Percentiles rank a stretch among this genome's conserved stretches.
Conservation (phyloP, 2,888 invertebrate species). For the Zeuzera pyrina region DNA sequence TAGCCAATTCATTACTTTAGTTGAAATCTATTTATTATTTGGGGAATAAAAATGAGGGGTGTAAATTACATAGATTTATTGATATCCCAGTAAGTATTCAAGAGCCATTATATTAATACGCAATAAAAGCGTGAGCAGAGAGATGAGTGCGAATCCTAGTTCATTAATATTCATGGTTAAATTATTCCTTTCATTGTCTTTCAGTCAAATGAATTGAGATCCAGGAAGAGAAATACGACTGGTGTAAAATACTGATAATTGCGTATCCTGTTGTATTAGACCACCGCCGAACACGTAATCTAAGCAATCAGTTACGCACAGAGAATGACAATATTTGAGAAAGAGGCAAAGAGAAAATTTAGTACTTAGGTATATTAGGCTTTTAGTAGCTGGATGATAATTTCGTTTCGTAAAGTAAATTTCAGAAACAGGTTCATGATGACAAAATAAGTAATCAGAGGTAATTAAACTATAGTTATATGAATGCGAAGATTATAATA, state of each 20-base stretch:
- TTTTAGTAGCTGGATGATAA: too few species aligned
- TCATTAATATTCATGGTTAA: slow-evolving; percentile 64
- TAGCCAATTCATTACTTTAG: not conserved
- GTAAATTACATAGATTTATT: slow-evolving; percentile 35
- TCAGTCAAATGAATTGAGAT: slow-evolving; percentile 45
- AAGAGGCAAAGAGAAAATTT: too few species aligned
- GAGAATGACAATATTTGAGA: too few species aligned
- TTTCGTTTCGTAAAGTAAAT: not conserved
- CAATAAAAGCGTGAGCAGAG: slow-evolving; percentile 43
- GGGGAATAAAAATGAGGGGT: slow-evolving; percentile 13
- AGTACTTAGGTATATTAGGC: too few species aligned
- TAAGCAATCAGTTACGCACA: too few species aligned
- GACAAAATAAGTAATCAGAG: not conserved
- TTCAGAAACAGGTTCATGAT: not conserved
- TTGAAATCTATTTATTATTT: not conserved
- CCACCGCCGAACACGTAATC: not conserved
- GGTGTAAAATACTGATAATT: slow-evolving; percentile 35
- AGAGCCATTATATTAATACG: slow-evolving; percentile 50
- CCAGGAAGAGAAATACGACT: slow-evolving; percentile 38
- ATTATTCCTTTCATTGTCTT: slow-evolving; percentile 60
- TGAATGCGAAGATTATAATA: too few species aligned
- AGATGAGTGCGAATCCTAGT: slow-evolving; percentile 49
- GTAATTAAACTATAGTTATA: not conserved
- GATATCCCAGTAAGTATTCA: slow-evolving; percentile 29
- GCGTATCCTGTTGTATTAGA: slow-evolving; percentile 12